Base-by-base conservation (phyloP, 2,113 vertebrate species). In the Actenoides hombroni region DNA sequence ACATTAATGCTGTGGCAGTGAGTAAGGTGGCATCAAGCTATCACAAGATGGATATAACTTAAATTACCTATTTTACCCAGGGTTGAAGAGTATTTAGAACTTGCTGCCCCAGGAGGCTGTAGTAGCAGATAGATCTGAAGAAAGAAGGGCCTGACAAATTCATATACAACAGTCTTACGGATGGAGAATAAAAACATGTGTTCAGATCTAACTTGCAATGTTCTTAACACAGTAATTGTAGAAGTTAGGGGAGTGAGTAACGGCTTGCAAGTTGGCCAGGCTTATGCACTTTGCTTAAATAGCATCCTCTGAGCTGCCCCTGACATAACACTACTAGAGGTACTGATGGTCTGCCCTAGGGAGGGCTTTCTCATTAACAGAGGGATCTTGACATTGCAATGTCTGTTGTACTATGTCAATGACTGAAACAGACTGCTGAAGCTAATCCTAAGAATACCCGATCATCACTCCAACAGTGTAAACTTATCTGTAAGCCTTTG, bases 1-100 rank as follows among this genome's bases (percentile, higher is more conserved):
- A 60, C 7, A 42, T 0, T 0, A 69, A 74, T 57, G n/a, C 18
- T 82, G 21, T 0, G 0, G 23, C 49, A 89, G 14, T 18, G 25
- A 67, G 7, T 51, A 53, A 86, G 48, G 25, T 42, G 64, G 5
- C 25, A 64, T 21, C 29, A 77, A 69, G 35, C 3, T 61, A 67
- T 20, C 18, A 40, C 7, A 35, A 51, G 6, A 10, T 14, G 6
- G 16, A 48, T 83, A 84, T 61, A 53, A 53, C 51, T 51, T 24
- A 80, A 85, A 75, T 20, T 21, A 63, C 6, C 6, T 18, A 6
- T 53, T 89, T 26, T 87, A 39, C 5, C 6, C 35, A 28, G 53
- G 9, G 5, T 2, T 85, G 46, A 37, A 69, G 49, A 84, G 61
- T 40, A 93, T 40, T 54, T 82, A 28, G 46, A 90, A 84, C 6